Percentiles rank a stretch among this genome's conserved stretches.
Conservation (phyloP, 2,797 vertebrate genomes). For the Cryptoblepharus egeriae region DNA sequence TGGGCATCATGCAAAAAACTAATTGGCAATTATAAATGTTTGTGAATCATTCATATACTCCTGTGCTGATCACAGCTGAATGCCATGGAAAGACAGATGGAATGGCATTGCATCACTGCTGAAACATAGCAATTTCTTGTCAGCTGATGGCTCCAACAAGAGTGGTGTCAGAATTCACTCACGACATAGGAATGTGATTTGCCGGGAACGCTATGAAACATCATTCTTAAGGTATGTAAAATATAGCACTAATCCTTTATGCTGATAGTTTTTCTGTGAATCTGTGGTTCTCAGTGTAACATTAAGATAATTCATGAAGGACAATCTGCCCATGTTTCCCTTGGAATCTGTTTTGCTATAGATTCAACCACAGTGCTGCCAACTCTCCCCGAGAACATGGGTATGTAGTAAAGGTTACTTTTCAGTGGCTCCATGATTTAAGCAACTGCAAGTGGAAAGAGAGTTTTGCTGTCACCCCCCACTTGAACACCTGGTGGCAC, state of each 20-base stretch:
- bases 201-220: neutral
- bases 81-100: neutral
- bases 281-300: neutral
- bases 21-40: slow-evolving; percentile 18
- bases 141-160: neutral
- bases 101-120: neutral
- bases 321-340: neutral
- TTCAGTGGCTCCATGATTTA: neutral
- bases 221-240: neutral
- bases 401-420: neutral
- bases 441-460: neutral
- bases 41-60: neutral
- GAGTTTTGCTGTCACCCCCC: neutral
- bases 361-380: neutral
- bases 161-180: neutral
- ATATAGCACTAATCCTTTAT: neutral
- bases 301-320: slow-evolving; percentile 6
- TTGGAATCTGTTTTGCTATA: neutral
- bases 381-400: neutral
- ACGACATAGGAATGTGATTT: slow-evolving; percentile 6
- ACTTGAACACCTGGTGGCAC: no score
- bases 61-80: neutral
- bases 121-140: neutral
- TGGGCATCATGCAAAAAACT: neutral
- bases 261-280: neutral